Conservation (phyloP, 2,113 vertebrate species). For the Centropus bengalensis region DNA sequence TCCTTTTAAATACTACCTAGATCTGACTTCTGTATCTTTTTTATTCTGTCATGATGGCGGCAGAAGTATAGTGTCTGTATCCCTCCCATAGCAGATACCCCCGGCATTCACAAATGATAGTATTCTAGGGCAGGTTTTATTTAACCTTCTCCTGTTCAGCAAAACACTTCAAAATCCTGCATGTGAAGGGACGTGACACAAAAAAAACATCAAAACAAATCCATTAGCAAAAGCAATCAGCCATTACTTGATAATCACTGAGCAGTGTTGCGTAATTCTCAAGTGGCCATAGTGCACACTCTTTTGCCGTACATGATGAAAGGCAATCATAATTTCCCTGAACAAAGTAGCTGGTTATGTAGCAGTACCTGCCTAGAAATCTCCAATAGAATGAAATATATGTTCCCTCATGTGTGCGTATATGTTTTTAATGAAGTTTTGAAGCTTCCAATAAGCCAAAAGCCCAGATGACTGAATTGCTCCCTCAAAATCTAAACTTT, state of each 20-base stretch:
- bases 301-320: slow-evolving; percentile 6
- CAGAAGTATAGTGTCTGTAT: background rate
- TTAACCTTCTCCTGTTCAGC: background rate
- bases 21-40: background rate
- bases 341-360: slow-evolving; percentile 6
- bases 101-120: background rate
- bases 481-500: background rate
- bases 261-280: background rate
- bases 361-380: background rate
- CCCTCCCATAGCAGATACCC: background rate
- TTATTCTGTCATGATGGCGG: background rate
- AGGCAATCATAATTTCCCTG: slow-evolving; percentile 11
- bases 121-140: background rate
- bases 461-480: background rate
- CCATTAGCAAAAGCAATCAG: slow-evolving; percentile 58
- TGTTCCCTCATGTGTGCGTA: background rate
- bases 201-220: slow-evolving; percentile 33
- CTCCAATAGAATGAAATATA: background rate
- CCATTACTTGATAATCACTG: slow-evolving; percentile 48
- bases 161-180: slow-evolving; percentile 18
- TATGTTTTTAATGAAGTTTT: background rate
- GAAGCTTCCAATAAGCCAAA: background rate
- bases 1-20: background rate
- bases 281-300: background rate
- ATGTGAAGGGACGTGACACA: background rate